phyloP scores from a whole-genome alignment of 2,797 vertebrate genomes.

The Bovichtus diacanthus region DNA sequence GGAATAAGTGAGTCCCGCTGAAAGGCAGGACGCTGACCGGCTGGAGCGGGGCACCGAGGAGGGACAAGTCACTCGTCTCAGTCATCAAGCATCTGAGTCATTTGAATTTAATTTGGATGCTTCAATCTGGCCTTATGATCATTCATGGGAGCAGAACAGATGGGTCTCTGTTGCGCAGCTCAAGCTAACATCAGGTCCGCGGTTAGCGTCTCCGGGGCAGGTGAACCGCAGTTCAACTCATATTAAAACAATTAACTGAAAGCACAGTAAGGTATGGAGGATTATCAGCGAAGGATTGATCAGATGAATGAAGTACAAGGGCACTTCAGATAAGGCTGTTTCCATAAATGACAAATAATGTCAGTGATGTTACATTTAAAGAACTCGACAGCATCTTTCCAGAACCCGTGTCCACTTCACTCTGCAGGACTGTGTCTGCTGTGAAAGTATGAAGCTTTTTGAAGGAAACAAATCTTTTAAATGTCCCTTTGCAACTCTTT shows the following conservation, averaged over 20 bases:
- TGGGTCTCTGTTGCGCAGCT: slow-evolving; percentile 62
- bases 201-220: slow-evolving; percentile 42
- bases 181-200: slow-evolving; percentile 45
- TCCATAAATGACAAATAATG: too few species aligned
- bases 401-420: background rate
- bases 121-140: slow-evolving; percentile 68
- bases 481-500: background rate
- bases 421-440: background rate
- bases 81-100: slow-evolving; percentile 75
- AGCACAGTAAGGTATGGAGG: background rate
- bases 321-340: too few species aligned
- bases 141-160: slow-evolving; percentile 64
- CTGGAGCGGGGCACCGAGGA: slow-evolving; percentile 19
- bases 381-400: background rate
- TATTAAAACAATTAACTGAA: slow-evolving; percentile 15
- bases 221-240: slow-evolving; percentile 48
- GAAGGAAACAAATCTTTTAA: background rate
- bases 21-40: slow-evolving; percentile 35
- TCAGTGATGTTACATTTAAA: too few species aligned
- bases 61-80: slow-evolving; percentile 58
- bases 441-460: background rate
- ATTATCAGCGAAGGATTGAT: background rate
- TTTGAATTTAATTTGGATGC: slow-evolving; percentile 73
- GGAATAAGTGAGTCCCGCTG: slow-evolving; percentile 78
- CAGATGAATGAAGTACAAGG: too few species aligned